Evolutionary conservation across 1,140 invertebrate genomes (phyloP).

Genomic region (Branchinecta lynchi): DNA sequence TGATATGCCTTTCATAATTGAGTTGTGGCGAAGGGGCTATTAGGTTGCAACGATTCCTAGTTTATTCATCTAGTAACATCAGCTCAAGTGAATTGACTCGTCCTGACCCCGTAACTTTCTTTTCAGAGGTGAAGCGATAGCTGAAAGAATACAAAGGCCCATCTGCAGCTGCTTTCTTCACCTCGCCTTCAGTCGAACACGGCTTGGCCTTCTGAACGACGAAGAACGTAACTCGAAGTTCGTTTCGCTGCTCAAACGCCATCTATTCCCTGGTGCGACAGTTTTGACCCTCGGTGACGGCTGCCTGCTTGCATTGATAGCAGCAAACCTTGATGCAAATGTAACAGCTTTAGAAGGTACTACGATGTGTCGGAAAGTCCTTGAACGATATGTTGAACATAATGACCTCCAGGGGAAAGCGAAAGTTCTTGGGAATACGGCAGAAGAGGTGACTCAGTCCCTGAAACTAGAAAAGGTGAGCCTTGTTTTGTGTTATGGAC

Average conservation of each 20-base stretch:
- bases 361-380: not conserved
- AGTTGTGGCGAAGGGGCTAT: too few species aligned
- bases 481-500: not conserved
- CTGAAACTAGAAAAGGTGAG: not conserved
- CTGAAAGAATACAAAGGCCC: not conserved
- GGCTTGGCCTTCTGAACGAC: not conserved
- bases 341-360: not conserved
- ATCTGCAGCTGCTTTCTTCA: conserved; percentile 5
- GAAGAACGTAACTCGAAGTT: not conserved
- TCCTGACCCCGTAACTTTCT: too few species aligned
- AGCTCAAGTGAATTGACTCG: too few species aligned
- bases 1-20: too few species aligned
- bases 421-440: too few species aligned
- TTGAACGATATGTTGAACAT: not conserved
- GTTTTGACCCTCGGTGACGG: not conserved
- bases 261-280: conserved; percentile 4
- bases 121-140: too few species aligned
- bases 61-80: too few species aligned
- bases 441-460: too few species aligned
- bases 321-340: not conserved
- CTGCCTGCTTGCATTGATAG: not conserved
- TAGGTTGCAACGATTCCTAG: too few species aligned
- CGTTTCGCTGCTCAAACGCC: not conserved
- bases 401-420: not conserved
- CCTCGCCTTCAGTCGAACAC: not conserved